These are phyloP conservation scores for Etheostoma nigrum DNA, from an alignment of 2,797 vertebrate genomes.

Conservation along the genomic window DNA sequence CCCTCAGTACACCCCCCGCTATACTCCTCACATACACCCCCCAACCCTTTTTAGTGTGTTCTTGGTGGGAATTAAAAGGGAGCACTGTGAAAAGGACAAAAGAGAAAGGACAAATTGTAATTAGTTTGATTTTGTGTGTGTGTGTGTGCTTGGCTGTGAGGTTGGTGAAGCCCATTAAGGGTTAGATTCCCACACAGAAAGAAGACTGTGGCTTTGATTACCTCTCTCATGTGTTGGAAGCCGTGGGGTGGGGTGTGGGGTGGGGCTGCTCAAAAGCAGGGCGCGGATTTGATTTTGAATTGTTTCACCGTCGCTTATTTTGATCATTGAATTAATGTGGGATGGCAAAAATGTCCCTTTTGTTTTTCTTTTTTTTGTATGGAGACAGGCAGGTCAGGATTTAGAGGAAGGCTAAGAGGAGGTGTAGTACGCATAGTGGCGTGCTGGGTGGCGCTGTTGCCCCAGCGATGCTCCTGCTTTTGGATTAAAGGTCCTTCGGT, in stretches of 20 bases:
- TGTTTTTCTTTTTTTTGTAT: constrained; percentile 4
- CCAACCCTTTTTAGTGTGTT: constrained; percentile 58
- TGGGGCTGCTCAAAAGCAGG: constrained; percentile 4
- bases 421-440: constrained; percentile 43
- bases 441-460: constrained; percentile 81
- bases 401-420: background rate
- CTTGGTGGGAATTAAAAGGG: constrained; percentile 76
- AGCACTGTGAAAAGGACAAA: constrained; percentile 73
- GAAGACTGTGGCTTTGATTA: constrained; percentile 62
- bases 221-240: constrained; percentile 42
- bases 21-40: constrained; percentile 45
- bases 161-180: constrained; percentile 65
- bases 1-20: constrained; percentile 48
- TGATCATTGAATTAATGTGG: constrained; percentile 66
- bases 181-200: constrained; percentile 68
- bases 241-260: background rate
- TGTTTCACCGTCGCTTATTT: constrained; percentile 54
- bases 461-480: constrained; percentile 55
- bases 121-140: constrained; percentile 77
- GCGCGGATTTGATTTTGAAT: constrained; percentile 36
- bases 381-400: constrained; percentile 47
- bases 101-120: constrained; percentile 80
- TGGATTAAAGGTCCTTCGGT: constrained; percentile 74
- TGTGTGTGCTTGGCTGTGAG: constrained; percentile 54
- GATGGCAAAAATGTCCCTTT: constrained; percentile 21